These are phyloP conservation scores for Drosophila varians DNA, from an alignment of 1,140 invertebrate genomes.

Conservation along the genomic window DNA sequence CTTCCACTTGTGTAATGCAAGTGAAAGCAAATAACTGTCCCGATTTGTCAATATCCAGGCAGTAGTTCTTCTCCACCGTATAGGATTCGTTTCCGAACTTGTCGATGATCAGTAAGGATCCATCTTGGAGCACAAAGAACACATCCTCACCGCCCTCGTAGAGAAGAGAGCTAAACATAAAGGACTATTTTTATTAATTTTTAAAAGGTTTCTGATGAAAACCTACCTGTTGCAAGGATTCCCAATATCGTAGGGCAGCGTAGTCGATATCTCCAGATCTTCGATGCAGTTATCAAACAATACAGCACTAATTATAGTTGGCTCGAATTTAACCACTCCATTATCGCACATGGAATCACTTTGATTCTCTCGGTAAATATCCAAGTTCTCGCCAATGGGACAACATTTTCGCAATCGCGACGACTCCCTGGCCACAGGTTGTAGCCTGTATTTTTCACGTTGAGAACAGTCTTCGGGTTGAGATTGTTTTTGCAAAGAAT, in stretches of 20 bases:
- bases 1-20: constrained; percentile 73
- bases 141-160: constrained; percentile 68
- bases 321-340: constrained; percentile 54
- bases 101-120: constrained; percentile 71
- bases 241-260: constrained; percentile 65
- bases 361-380: constrained; percentile 68
- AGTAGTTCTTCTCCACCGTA: constrained; percentile 68
- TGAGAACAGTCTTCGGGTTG: constrained; percentile 70
- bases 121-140: constrained; percentile 75
- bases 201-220: neutral
- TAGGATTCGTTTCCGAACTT: constrained; percentile 69
- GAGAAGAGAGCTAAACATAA: constrained; percentile 68
- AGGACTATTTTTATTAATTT: neutral
- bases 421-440: constrained; percentile 39
- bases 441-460: constrained; percentile 58
- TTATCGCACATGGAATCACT: constrained; percentile 68
- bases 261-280: constrained; percentile 61
- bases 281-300: constrained; percentile 81
- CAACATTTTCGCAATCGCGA: constrained; percentile 74
- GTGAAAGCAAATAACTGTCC: constrained; percentile 70
- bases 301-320: constrained; percentile 63
- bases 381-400: constrained; percentile 72
- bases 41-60: constrained; percentile 74
- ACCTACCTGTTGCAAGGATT: constrained; percentile 78
- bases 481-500: constrained; percentile 2